Evolutionary conservation across 2,113 vertebrate species (phyloP).

Genomic region (Podarcis raffonei): DNA sequence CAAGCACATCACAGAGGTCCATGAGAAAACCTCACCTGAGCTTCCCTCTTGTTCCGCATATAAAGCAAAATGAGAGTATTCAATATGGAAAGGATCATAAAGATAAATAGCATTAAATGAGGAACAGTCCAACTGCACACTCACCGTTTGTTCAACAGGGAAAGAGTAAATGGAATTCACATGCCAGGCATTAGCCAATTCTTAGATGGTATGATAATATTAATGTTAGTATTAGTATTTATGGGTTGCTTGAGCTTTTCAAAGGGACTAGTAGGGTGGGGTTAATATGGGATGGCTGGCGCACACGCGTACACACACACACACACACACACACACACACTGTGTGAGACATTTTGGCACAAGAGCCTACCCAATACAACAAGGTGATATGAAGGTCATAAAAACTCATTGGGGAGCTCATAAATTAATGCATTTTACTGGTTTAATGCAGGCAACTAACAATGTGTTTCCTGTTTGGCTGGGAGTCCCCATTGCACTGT

Average conservation of each 20-base stretch:
- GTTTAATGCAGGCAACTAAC: constrained; percentile 67
- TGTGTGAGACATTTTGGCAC: constrained; percentile 65
- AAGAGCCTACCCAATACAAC: constrained; percentile 51
- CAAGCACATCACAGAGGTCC: accelerated
- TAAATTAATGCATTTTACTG: constrained; percentile 75
- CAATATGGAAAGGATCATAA: constrained; percentile 69
- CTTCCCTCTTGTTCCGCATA: neutral
- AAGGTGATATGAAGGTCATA: constrained; percentile 65
- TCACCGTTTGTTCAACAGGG: constrained; percentile 62
- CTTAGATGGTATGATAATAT: constrained; percentile 72
- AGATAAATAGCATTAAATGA: constrained; percentile 70
- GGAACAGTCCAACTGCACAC: constrained; percentile 59
- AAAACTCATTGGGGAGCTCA: constrained; percentile 66
- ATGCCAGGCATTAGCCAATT: constrained; percentile 65
- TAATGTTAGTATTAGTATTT: constrained; percentile 64
- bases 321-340: constrained; percentile 20
- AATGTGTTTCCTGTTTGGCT: constrained; percentile 66
- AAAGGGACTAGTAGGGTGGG: constrained; percentile 51
- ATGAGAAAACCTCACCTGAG: neutral
- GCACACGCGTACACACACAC: accelerated
- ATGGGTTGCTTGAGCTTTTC: constrained; percentile 64
- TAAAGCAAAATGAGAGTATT: constrained; percentile 36
- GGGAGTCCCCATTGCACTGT: constrained; percentile 53
- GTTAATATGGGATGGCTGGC: constrained; percentile 66
- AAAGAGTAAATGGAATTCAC: constrained; percentile 70